Conservation (phyloP, 2,797 vertebrate species). For the Nannoperca australis region DNA sequence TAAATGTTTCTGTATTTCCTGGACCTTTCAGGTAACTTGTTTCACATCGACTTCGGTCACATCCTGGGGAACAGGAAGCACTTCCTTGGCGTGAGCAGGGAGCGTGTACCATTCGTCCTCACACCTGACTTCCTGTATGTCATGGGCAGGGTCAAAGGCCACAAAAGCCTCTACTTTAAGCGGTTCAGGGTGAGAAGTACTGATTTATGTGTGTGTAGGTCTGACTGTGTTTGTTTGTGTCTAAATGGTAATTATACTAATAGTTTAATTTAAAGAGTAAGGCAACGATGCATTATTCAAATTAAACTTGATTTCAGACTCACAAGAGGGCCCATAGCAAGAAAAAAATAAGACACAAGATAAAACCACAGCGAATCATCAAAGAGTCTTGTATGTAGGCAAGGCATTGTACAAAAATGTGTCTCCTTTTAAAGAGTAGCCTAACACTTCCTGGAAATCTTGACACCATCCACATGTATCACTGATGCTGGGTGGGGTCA, state of each 20-base stretch:
- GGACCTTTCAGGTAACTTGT: constrained; percentile 83
- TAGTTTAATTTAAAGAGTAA: not conserved
- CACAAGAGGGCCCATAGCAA: too few species aligned
- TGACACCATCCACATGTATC: too few species aligned
- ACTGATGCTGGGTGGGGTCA: too few species aligned
- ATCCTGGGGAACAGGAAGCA: constrained; percentile 87
- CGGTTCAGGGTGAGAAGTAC: constrained; percentile 79
- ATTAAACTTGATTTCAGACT: too few species aligned
- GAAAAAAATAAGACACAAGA: too few species aligned
- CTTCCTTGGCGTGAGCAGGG: constrained; percentile 83
- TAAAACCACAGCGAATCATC: too few species aligned
- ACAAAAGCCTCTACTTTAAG: constrained; percentile 84
- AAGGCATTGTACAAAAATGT: too few species aligned
- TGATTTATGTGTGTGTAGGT: not conserved
- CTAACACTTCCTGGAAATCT: too few species aligned
- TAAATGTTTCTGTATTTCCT: not conserved
- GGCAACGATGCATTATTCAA: too few species aligned
- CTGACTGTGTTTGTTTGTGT: not conserved
- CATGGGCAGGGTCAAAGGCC: constrained; percentile 82
- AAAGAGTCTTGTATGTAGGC: too few species aligned
- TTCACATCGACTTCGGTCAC: constrained; percentile 89
- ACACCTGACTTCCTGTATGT: constrained; percentile 88
- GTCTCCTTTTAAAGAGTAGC: too few species aligned
- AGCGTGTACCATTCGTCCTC: constrained; percentile 87
- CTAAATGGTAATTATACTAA: not conserved